Evolutionary conservation across 2,797 vertebrate species (phyloP), one percentile per base, ranked within the genome.

Genomic region (Sebastes matsubarae): DNA sequence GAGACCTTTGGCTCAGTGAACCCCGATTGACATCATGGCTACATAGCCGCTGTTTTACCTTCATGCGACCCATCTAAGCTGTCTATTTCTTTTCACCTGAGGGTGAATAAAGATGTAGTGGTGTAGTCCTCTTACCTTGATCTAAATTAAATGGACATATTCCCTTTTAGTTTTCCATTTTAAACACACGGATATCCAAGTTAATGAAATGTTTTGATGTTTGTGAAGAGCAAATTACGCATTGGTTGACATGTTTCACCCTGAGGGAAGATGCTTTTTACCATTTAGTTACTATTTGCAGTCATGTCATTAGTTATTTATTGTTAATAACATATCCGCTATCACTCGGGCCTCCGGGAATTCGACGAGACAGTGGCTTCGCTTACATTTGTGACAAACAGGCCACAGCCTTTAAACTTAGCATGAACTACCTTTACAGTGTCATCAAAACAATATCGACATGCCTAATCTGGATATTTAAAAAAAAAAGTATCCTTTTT

Each of bases 181-280:
- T 70, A 82, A 88, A 81, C 77, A 73, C 65, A 68, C 72, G 5
- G 54, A 88, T 79, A 90, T 88, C 72, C 46, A 82, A 89, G 84
- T 88, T 92, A 94, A 93, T 92, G 46, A 84, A 91, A 84, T 91
- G 81, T 88, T 93, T 91, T 90, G 76, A 93, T 94, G 87, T 87
- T 88, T 79, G 42, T 64, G 75, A 75, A 57, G 77, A 86, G 86
- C 67, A 72, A 83, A 87, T 86, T 83, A 88, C 74, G 77, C 76
- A 57, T 87, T 60, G 82, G 82, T 77, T 92, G 87, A 93, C 83
- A 81, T 85, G 52, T 74, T 84, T 90, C 77, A 85, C 89, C 93
- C 92, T 60, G 69, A 71, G 91, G 94, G 83, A 22, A 86, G 68
- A 91, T 78, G 60, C 77, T 91, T 87, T 86, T 81, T 73, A 80